Evolutionary conservation across 2,888 invertebrate species (phyloP), one percentile per base, ranked within the genome.

Genomic region (Lobophora halterata): DNA sequence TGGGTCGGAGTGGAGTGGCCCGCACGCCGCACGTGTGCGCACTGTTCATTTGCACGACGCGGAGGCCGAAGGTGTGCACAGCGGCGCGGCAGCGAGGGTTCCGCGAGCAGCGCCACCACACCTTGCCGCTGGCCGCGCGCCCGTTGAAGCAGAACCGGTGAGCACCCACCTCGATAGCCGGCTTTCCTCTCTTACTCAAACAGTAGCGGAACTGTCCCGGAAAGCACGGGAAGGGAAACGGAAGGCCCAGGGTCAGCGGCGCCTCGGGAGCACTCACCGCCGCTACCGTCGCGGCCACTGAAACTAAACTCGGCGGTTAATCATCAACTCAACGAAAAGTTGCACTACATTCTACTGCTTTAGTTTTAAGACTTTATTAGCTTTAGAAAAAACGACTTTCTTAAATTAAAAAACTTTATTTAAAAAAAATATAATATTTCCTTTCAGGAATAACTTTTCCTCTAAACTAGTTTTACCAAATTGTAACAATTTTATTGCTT

Each of bases 61-160:
- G 74, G 32, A 86, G 55, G 1, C 87, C 87, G 53, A 87, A 86
- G 5, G 87, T 87, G 61, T 87, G 87, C 4, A 87, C 86, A 7
- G 87, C 87, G 30, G 87, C 87, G 11, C 87, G 71, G 53, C 87
- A 87, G 16, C 87, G 81, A 0, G 87, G 87, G 59, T 87, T 87
- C 19, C 87, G 70, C 27, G 86, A 86, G 53, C 87, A 87, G 0
- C 87, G 75, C 87, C 87, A 87, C 87, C 87, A 86, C 16, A 87
- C 86, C 58, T 87, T 87, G 37, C 86, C 87, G 47, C 86, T 85
- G 12, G 86, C 87, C 3, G 87, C 86, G 25, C 86, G 79, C 3
- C 86, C 87, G 56, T 88, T 86, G 61, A 85, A 86, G 58, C 86
- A 88, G 55, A 88, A 88, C 48, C 87, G 70, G 58, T 87, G 87